Evolutionary conservation across 2,113 vertebrate species (phyloP), one percentile per base, ranked within the genome.

Genomic region (Vulpes ferrilata): DNA sequence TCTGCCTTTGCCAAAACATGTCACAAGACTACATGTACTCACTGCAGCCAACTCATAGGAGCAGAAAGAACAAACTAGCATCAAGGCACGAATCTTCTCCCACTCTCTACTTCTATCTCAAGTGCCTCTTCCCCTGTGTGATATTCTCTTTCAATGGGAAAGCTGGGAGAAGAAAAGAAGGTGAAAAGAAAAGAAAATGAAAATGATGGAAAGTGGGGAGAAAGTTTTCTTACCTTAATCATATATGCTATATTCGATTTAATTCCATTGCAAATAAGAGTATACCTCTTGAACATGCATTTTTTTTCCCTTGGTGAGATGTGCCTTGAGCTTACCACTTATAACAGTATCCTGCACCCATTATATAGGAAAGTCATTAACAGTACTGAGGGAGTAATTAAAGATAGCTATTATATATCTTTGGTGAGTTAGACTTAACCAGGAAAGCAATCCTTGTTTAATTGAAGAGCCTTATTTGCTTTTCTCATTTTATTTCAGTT

Each of bases 401-500:
- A 7, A 87, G 91, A 10, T 43, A 93, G 13, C 1, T 57, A 71
- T 35, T 60, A 62, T 55, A 2, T 67, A 25, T 55, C 6, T 83
- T 15, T 32, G 4, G 8, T 59, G 23, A 38, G 4, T n/a, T 64
- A 93, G 12, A 30, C 13, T 90, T 81, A 48, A 62, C 13, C 60
- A 88, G 27, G 19, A 32, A 62, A 62, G 12, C 12, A 87, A 92
- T 38, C 12, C 43, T 91, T 84, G 0, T 62, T 86, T 91, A 27
- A 67, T 4, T 82, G 10, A 59, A n/a, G 79, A 57, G 62, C 38
- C 2, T 89, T 95, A 89, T 20, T 17, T 67, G 25, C 0, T 95
- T 73, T 95, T 83, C 5, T 86, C n/a, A 87, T 43, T 96, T 95
- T 90, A 73, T 64, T 92, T 93, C 5, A 73, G 22, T 83, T 88